Evolutionary conservation across 2,113 vertebrate genomes (phyloP).

Genomic region (rat (Rattus norvegicus)): GRCr8 NC_086028.1:42735001-42735500

Average conservation of each 20-base stretch:
- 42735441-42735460: constrained; percentile 88
- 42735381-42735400: constrained; percentile 53
- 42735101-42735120: not conserved
- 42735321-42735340: not conserved
- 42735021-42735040: constrained; percentile 12
- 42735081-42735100: not conserved
- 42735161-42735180: not conserved
- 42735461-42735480: constrained; percentile 99
- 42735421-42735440: constrained; percentile 15
- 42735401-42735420: constrained; percentile 39
- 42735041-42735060: constrained; percentile 10
- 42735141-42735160: not conserved
- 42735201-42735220: not conserved
- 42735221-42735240: not conserved
- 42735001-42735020: not conserved
- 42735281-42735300: not conserved
- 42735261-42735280: not conserved
- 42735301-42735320: not conserved
- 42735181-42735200: not conserved
- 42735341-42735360: not conserved
- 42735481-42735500: constrained; percentile 98
- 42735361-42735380: not conserved
- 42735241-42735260: not conserved
- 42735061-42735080: not conserved
- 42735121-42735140: not conserved